Conservation (phyloP, 35 echinoderm and acorn worm species). For the Apostichopus californicus region DNA sequence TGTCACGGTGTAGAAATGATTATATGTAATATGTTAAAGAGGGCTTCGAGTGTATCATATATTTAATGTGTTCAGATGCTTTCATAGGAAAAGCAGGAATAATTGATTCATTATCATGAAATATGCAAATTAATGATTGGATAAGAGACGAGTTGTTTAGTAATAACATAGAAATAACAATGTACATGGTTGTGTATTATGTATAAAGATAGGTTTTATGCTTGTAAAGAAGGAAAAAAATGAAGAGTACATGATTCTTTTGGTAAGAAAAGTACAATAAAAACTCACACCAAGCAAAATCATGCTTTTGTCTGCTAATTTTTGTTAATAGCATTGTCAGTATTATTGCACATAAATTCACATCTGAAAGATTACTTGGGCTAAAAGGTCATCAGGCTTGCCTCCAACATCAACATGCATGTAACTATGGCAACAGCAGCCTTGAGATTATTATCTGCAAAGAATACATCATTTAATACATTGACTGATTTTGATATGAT, state of each 20-base stretch:
- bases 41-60: background rate
- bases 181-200: slow-evolving; percentile 53
- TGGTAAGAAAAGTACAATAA: slow-evolving; percentile 40
- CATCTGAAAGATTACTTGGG: too few relatives aligned
- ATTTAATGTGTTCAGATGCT: background rate
- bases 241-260: slow-evolving; percentile 22
- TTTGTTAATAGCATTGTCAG: too few relatives aligned
- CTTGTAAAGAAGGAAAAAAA: slow-evolving; percentile 31
- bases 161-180: background rate
- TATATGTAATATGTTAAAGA: background rate
- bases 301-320: background rate
- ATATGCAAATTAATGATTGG: slow-evolving; percentile 21
- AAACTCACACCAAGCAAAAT: background rate
- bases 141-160: slow-evolving; percentile 23
- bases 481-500: too few relatives aligned
- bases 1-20: background rate
- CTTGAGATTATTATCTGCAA: too few relatives aligned
- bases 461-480: too few relatives aligned
- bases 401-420: too few relatives aligned
- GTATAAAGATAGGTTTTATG: slow-evolving; percentile 53
- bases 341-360: too few relatives aligned
- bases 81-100: background rate
- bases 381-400: too few relatives aligned
- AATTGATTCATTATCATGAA: slow-evolving; percentile 4
- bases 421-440: too few relatives aligned